phyloP scores from a whole-genome alignment of 2,888 invertebrate genomes.

The Leptinotarsa rubiginosa region DNA sequence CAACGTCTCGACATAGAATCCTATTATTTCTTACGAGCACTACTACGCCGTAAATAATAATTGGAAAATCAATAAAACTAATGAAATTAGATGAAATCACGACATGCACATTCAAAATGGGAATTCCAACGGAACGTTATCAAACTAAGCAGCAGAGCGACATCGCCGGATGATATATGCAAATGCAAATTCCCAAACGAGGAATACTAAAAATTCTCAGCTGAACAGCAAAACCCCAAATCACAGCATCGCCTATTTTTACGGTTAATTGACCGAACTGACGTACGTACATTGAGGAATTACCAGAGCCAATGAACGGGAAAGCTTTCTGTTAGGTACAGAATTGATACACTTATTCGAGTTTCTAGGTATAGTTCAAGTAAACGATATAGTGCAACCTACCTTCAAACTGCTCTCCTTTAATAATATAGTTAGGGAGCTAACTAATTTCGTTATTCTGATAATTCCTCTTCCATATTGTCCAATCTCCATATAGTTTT shows the following conservation, averaged over 20 bases:
- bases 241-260: neutral
- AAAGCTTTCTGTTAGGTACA: neutral
- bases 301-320: neutral
- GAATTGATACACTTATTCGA: neutral
- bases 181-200: neutral
- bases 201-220: neutral
- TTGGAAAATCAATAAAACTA: slow-evolving; percentile 8
- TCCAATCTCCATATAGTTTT: too few relatives aligned
- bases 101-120: neutral
- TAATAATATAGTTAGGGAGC: too few relatives aligned
- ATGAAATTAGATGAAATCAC: slow-evolving; percentile 15
- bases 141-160: neutral
- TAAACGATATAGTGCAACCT: too few relatives aligned
- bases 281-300: neutral
- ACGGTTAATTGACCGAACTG: neutral
- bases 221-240: neutral
- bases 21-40: slow-evolving; percentile 6
- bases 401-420: too few relatives aligned
- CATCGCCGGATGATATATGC: slow-evolving; percentile 5
- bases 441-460: too few relatives aligned
- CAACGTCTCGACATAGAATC: slow-evolving; percentile 15
- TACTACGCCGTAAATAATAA: slow-evolving; percentile 3
- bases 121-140: neutral
- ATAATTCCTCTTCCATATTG: too few relatives aligned
- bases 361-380: too few relatives aligned